phyloP scores from a whole-genome alignment of 2,888 invertebrate genomes.

The Prenolepis imparis region DNA sequence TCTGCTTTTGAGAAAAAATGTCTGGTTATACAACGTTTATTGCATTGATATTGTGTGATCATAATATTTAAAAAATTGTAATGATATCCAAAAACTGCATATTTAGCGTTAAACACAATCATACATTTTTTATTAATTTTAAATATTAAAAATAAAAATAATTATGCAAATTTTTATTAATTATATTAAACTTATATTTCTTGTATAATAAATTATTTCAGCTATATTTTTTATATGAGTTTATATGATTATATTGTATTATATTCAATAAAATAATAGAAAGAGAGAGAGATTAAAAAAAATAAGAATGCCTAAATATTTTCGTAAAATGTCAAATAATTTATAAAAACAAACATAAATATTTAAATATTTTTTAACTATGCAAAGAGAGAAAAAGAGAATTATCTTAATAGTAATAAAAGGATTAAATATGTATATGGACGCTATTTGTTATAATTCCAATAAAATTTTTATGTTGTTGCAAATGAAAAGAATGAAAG shows the following conservation, averaged over 20 bases:
- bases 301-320: neutral
- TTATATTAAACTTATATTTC: neutral
- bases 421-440: neutral
- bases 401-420: neutral
- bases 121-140: neutral
- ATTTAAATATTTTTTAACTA: neutral
- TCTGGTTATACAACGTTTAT: neutral
- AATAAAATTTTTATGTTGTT: slow-evolving; percentile 33
- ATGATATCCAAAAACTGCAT: neutral
- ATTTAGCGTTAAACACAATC: neutral
- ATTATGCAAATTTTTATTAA: neutral
- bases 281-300: too few species aligned
- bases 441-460: neutral
- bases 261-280: neutral
- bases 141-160: neutral
- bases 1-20: neutral
- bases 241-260: too few species aligned
- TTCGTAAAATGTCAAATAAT: neutral
- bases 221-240: neutral
- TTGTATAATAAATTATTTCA: neutral
- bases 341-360: neutral
- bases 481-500: slow-evolving; percentile 25
- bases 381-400: neutral
- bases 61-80: neutral
- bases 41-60: slow-evolving; percentile 1